Base-by-base conservation (phyloP, 2,888 invertebrate genomes). In the Ophioninae sp. region DNA sequence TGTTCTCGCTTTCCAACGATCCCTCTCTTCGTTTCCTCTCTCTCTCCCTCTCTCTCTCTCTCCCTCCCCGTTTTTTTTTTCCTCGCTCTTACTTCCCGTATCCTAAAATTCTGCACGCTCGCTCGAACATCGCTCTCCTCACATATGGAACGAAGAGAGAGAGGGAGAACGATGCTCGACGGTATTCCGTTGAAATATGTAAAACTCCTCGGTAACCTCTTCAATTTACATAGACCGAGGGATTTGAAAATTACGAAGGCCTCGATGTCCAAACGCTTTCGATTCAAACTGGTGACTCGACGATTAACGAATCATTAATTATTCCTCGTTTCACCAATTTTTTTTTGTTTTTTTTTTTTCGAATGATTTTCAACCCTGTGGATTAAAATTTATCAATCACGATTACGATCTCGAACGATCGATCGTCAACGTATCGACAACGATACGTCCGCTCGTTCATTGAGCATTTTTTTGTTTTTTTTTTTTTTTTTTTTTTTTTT, bases 111-210 rank as follows among this genome's bases (percentile, higher is more conserved):
- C 81, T 68, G 50, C 80, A 79, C 78, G 81, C 79, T 81, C 62
- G 61, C 83, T n/a, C n/a, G 79, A 57, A 30, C n/a, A n/a, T n/a
- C 72, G 67, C 79, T 76, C 61, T 72, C 78, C 23, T 57, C 76
- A 44, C 44, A 37, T 79, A 75, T 56, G 79, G 62, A 82, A 62
- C 81, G 83, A 88, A 86, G 88, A 8, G 44, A 44, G 10, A 44
- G 88, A 39, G 57, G 21, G 23, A 21, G 21, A 17, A 41, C 39
- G 50, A 64, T 37, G 37, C 62, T 68, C 84, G 84, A 82, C 75
- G 72, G n/a, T n/a, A 84, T 82, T 84, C 90, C 91, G 91, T 92
- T 92, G 92, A 91, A 92, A 92, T 93, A 93, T 93, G 92, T 93
- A 93, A 93, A 93, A 92, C 88, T 82, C 62, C 91, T 89, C 88